Conservation (phyloP, 2,113 vertebrate genomes). For the Origma solitaria region DNA sequence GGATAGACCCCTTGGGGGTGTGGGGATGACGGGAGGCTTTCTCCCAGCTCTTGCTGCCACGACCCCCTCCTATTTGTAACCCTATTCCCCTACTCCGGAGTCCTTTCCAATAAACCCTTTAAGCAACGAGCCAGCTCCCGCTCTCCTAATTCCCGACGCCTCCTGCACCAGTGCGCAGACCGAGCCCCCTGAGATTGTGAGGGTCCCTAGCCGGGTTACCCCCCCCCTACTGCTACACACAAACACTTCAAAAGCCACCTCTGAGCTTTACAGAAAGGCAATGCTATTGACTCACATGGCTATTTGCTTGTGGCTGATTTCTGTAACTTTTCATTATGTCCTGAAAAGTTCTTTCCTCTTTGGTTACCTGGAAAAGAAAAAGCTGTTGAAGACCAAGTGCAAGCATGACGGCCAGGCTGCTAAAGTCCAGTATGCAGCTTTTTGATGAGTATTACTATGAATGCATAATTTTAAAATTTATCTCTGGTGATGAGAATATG, state of each 20-base stretch:
- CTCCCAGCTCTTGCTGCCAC: too few relatives aligned
- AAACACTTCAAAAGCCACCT: neutral
- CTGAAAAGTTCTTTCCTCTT: slow-evolving; percentile 92
- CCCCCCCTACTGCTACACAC: too few relatives aligned
- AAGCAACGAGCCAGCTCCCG: too few relatives aligned
- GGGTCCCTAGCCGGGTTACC: too few relatives aligned
- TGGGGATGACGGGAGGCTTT: too few relatives aligned
- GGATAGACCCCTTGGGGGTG: too few relatives aligned
- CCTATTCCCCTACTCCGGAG: too few relatives aligned
- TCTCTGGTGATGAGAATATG: neutral
- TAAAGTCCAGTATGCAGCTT: neutral
- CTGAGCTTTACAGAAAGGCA: neutral
- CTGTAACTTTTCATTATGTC: slow-evolving; percentile 99
- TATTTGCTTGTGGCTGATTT: slow-evolving; percentile 94
- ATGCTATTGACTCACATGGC: slow-evolving; percentile 81
- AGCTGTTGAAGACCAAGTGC: neutral
- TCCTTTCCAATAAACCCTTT: too few relatives aligned
- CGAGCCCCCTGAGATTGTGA: too few relatives aligned
- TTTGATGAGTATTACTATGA: neutral
- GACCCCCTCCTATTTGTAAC: too few relatives aligned
- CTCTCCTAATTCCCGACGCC: too few relatives aligned
- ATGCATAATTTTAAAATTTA: neutral
- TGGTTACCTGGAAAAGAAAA: slow-evolving; percentile 80
- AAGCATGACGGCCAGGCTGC: neutral
- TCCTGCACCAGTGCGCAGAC: too few relatives aligned